Evolutionary conservation across 2,888 invertebrate species (phyloP), one percentile per base, ranked within the genome.

Genomic region (Octonoba sinensis): DNA sequence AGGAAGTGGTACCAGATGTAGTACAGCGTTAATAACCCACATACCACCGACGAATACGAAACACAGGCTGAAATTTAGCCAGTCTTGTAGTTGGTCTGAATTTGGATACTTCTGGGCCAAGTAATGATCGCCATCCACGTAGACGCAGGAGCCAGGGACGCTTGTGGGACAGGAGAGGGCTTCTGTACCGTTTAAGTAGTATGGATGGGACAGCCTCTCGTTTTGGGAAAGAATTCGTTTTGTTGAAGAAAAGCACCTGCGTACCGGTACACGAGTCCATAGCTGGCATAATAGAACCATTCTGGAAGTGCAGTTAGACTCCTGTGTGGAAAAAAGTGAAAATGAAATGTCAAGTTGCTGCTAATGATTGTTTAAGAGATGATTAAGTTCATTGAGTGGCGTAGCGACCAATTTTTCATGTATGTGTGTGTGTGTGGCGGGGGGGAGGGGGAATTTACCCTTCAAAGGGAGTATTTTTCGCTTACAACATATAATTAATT

Each of bases 1-100:
- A 0, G 96, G 96, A 86, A 96, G 89, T 0, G 96, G 96, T 86
- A 96, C 91, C 60, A 96, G 89, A 89, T 96, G 96, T 71, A 96
- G 89, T 83, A 96, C 91, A 88, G 95, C 93, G 88, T 96, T 96
- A 6, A 96, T 91, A 64, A 95, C 91, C 84, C 94, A 93, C 85
- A 95, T 91, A 0, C 94, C 95, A 0, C 94, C 89, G 0, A 95
- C 93, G 87, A 96, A 96, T 0, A 94, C 95, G 84, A 95, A 93
- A 0, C 94, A 93, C 36, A 95, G 92, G 0, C 94, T 93, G 74
- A 96, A 91, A 90, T 96, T 96, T 69, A 82, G 64, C 77, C 83
- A 85, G 47, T 84, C 85, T 87, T 1, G 92, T 90, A 85, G 84
- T n/a, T 71, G 51, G 0, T 79, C 72, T 20, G 27, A 59, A 24